Base-by-base conservation (phyloP, 1,140 invertebrate genomes). In the Caenorhabditis inopinata region DNA sequence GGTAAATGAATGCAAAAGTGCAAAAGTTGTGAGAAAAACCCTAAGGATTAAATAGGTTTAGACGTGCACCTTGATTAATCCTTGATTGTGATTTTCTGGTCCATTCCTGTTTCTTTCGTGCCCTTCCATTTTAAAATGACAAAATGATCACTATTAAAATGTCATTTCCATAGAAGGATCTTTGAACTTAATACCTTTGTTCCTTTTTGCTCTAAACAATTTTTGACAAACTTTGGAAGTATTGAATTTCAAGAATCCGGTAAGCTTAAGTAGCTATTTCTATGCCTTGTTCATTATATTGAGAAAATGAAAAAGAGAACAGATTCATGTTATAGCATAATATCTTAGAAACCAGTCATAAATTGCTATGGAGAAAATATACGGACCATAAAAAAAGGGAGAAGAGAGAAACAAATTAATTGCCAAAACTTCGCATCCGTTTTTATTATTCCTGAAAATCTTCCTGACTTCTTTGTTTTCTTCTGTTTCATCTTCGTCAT, bases 341-440 rank as follows among this genome's bases (percentile, higher is more conserved):
- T 68, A 68, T 68, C 32, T 32, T 68, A 25, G 58, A 35, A 16
- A 68, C 58, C 32, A 21, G 2, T 12, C 58, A 68, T 68, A 32
- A 68, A 68, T 68, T 16, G 32, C 58, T 68, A 68, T 68, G 58
- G 58, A 68, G 58, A 68, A n/a, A 18, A 32, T 42, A 38, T 32
- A 12, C 32, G 58, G n/a, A 68, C 58, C 58, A 68, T 68, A 21
- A 68, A 68, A 35, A 68, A 38, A 18, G 32, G n/a, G n/a, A 35
- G 2, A 3, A 18, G 9, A 9, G 14, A n/a, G 21, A 38, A 23
- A n/a, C 23, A 29, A 21, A n/a, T 68, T 42, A n/a, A 68, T 68
- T 38, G 32, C 27, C 32, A 38, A 68, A 68, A 23, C 11, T 68
- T n/a, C 58, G 25, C 29, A 38, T 25, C 58, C 21, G 21, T 68